phyloP scores from a whole-genome alignment of 2,888 invertebrate species.

The Laothoe populi region DNA sequence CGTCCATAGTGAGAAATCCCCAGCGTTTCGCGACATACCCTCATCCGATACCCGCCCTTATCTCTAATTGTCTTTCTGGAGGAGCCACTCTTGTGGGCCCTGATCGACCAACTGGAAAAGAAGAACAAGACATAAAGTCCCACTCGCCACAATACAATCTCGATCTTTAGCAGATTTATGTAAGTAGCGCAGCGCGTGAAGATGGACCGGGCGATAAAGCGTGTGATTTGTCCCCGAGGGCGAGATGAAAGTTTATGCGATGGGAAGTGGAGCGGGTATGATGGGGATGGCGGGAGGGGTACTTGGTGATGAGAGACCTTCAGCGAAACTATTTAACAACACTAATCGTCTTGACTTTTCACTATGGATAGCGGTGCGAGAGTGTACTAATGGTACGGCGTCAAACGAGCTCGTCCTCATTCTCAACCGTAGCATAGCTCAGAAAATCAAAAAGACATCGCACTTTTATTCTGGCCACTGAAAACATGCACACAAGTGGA shows the following conservation, averaged over 20 bases:
- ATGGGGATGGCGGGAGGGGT: slow-evolving; percentile 63
- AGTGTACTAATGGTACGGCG: slow-evolving; percentile 49
- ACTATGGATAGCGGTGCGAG: slow-evolving; percentile 78
- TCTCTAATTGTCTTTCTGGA: slow-evolving; percentile 85
- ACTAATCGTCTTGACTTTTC: slow-evolving; percentile 74
- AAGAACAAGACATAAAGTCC: slow-evolving; percentile 84
- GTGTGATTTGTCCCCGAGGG: slow-evolving; percentile 76
- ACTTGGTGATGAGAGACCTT: slow-evolving; percentile 78
- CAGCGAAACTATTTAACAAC: slow-evolving; percentile 77
- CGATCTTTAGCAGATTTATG: slow-evolving; percentile 69
- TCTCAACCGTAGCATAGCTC: slow-evolving; percentile 69
- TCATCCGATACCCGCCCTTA: slow-evolving; percentile 79
- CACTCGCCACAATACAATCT: slow-evolving; percentile 74
- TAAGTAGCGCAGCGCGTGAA: slow-evolving; percentile 82
- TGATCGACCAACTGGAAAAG: slow-evolving; percentile 85
- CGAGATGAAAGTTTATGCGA: slow-evolving; percentile 58
- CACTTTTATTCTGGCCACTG: slow-evolving; percentile 73
- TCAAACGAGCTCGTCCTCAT: slow-evolving; percentile 52
- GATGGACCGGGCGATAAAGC: slow-evolving; percentile 78
- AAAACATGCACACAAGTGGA: slow-evolving; percentile 74
- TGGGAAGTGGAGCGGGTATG: slow-evolving; percentile 43
- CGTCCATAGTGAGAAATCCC: slow-evolving; percentile 83
- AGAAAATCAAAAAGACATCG: slow-evolving; percentile 82
- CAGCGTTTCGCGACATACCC: slow-evolving; percentile 82
- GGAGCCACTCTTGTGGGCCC: slow-evolving; percentile 84